Conservation (phyloP, 2,113 vertebrate species). For the Neopipo cinnamomea region DNA sequence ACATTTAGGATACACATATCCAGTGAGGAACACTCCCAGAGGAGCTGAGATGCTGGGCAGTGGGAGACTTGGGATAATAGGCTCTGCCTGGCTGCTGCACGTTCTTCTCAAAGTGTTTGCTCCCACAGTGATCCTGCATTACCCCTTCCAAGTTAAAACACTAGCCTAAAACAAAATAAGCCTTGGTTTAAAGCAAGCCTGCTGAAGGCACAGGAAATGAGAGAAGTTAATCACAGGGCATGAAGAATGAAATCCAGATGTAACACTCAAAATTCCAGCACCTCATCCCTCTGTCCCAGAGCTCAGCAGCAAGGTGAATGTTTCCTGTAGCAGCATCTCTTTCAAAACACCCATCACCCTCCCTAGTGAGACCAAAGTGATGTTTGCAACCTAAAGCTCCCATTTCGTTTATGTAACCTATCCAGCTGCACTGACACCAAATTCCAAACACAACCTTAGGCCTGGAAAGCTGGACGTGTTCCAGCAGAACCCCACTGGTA, state of each 20-base stretch:
- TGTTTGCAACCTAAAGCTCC: not conserved
- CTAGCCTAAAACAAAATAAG: not conserved
- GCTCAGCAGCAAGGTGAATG: not conserved
- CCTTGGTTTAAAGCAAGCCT: not conserved
- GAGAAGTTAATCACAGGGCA: not conserved
- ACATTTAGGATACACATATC: fast-evolving
- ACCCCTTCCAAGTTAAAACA: not conserved
- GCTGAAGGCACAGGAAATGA: not conserved
- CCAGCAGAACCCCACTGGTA: not conserved
- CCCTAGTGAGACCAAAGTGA: not conserved
- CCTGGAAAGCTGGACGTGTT: not conserved
- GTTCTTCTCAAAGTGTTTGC: not conserved
- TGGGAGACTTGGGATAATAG: not conserved
- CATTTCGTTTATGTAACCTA: not conserved
- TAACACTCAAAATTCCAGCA: not conserved
- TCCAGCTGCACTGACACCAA: not conserved
- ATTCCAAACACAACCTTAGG: not conserved
- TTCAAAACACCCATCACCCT: not conserved
- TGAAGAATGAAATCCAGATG: not conserved
- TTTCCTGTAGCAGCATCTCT: not conserved
- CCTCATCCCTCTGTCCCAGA: not conserved
- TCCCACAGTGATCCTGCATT: not conserved
- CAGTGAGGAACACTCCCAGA: not conserved
- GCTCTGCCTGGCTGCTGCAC: not conserved
- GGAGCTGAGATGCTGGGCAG: not conserved